Evolutionary conservation across 2,113 vertebrate species (phyloP).

Genomic region (Bothrops jararaca): DNA sequence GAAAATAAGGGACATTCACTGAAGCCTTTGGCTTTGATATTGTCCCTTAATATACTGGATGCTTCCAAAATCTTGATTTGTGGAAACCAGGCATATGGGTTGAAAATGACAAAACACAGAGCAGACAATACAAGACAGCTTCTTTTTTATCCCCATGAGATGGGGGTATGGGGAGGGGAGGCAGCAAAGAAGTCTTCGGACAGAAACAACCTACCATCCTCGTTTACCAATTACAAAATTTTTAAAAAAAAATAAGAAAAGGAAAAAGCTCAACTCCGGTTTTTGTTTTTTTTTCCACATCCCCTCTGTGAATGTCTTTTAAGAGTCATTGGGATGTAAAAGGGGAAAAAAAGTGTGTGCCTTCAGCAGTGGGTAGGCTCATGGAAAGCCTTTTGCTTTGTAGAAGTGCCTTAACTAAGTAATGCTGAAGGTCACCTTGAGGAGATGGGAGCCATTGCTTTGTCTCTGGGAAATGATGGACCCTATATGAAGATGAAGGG

Average conservation of each 20-base stretch:
- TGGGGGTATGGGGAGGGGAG: background rate
- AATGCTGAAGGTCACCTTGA: constrained; percentile 61
- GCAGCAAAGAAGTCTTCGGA: constrained; percentile 49
- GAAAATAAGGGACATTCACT: background rate
- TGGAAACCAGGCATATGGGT: constrained; percentile 7
- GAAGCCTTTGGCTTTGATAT: constrained; percentile 1
- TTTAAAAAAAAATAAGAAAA: constrained; percentile 35
- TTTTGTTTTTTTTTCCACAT: background rate
- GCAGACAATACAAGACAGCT: constrained; percentile 23
- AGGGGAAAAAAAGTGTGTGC: constrained; percentile 26
- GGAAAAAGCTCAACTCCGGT: constrained; percentile 53
- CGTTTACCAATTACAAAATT: constrained; percentile 60
- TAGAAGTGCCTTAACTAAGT: constrained; percentile 70
- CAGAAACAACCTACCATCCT: constrained; percentile 65
- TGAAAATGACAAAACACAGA: constrained; percentile 13
- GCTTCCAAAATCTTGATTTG: constrained; percentile 7
- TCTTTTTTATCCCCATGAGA: constrained; percentile 20
- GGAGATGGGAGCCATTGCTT: constrained; percentile 52
- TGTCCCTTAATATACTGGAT: background rate
- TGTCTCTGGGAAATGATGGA: constrained; percentile 59
- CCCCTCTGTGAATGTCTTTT: background rate
- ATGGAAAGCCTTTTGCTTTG: constrained; percentile 57
- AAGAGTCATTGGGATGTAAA: constrained; percentile 25
- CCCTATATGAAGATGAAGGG: constrained; percentile 50
- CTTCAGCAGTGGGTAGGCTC: constrained; percentile 42